Percentiles rank a stretch among this genome's conserved stretches.
phyloP scores from a whole-genome alignment of 2,113 vertebrate species.

The Dipodomys stephensi region DNA sequence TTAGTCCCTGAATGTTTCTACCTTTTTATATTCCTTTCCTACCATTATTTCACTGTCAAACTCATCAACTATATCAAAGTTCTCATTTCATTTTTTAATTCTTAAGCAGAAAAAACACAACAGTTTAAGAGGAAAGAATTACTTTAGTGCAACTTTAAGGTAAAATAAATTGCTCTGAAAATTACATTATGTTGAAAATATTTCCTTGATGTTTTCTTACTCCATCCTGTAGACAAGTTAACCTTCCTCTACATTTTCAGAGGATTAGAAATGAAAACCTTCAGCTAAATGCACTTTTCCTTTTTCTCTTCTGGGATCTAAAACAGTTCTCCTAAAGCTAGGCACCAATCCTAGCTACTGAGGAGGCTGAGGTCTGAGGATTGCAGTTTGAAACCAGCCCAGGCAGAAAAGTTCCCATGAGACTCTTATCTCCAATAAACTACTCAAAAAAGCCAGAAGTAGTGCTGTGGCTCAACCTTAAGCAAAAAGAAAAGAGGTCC shows the following conservation, averaged over 20 bases:
- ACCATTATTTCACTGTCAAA: neutral
- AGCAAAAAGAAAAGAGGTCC: too few relatives aligned
- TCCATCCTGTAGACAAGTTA: neutral
- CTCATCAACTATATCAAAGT: constrained; percentile 16
- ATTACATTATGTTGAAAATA: neutral
- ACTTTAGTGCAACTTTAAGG: neutral
- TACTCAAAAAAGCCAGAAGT: too few relatives aligned
- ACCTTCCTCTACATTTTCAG: neutral
- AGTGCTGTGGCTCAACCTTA: too few relatives aligned
- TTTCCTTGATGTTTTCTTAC: neutral
- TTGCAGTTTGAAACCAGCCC: too few relatives aligned
- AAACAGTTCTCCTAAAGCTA: neutral
- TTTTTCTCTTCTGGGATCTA: neutral
- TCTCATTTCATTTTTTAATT: constrained; percentile 11
- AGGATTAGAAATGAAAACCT: neutral
- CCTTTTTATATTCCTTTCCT: constrained; percentile 19
- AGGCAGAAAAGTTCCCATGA: too few relatives aligned
- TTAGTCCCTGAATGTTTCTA: neutral
- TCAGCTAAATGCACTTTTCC: neutral
- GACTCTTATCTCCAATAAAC: too few relatives aligned
- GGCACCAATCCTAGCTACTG: too few relatives aligned
- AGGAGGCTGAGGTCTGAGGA: too few relatives aligned
- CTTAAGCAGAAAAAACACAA: neutral
- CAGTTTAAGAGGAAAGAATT: neutral
- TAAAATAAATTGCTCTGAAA: neutral